phyloP scores from a whole-genome alignment of 2,113 vertebrate genomes.

The Ptilonorhynchus violaceus region DNA sequence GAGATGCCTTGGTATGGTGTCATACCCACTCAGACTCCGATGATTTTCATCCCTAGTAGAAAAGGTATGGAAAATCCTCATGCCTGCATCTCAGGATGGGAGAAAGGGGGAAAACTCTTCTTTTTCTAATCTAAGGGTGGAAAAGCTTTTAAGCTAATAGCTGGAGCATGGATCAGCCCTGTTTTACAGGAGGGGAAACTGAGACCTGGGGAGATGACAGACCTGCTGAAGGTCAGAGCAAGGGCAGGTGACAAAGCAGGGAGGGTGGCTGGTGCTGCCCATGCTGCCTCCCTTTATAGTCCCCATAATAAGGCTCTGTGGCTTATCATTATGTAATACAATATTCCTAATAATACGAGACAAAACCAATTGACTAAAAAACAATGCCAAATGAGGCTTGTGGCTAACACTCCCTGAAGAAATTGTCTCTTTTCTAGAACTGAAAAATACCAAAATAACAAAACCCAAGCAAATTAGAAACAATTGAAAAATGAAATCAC shows the following conservation, averaged over 20 bases:
- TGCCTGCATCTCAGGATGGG: background rate
- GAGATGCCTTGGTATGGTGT: background rate
- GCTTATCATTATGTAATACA: conserved; percentile 50
- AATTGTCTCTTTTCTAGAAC: conserved; percentile 28
- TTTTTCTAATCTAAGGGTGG: background rate
- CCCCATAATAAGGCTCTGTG: background rate
- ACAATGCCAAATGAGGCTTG: conserved; percentile 34
- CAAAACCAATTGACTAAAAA: conserved; percentile 37
- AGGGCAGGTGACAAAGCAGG: background rate
- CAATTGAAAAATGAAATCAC: conserved; percentile 39
- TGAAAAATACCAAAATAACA: background rate
- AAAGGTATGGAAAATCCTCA: background rate
- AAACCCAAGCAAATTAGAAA: background rate
- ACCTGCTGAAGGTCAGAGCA: conserved; percentile 4
- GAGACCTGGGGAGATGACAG: background rate
- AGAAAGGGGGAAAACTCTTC: fast-evolving
- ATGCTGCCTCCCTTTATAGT: background rate
- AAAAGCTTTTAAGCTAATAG: background rate
- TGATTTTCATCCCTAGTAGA: background rate
- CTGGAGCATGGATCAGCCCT: fast-evolving
- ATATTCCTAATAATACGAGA: conserved; percentile 5
- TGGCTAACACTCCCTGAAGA: conserved; percentile 48
- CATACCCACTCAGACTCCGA: background rate
- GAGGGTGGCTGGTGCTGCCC: background rate
- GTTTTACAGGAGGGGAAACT: background rate